Base-by-base conservation (phyloP, 2,888 invertebrate species). In the Gastrophysa polygoni region DNA sequence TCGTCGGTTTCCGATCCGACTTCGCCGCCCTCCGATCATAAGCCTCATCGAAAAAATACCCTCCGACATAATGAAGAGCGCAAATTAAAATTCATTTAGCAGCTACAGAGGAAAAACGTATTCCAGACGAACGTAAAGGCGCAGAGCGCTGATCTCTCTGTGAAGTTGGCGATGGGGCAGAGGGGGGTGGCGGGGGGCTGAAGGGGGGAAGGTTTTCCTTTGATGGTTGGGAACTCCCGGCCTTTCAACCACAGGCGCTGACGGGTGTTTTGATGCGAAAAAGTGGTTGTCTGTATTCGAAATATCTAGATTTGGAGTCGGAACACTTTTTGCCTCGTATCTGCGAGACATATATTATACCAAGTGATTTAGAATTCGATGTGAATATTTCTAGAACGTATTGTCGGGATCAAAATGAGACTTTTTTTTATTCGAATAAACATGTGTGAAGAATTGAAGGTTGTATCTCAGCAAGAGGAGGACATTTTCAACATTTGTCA, bases 61-160 rank as follows among this genome's bases (percentile, higher is more conserved):
- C 63, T 63, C 60, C 57, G 59, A 67, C 65, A 63, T 65, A 59
- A 67, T 64, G 67, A 67, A 69, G 64, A 71, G 68, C 68, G 48
- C 64, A 62, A 71, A 72, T 72, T 72, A 72, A 72, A 70, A 71
- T 72, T 72, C 71, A 71, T 71, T 71, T 69, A 66, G 63, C 57
- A 63, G 58, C 48, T 11, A 14, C 44, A 66, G 68, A 59, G 69
- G 59, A 70, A 71, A 72, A 71, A 68, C 69, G 70, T 68, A 68
- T 67, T 54, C 43, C 16, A 43, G 28, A 14, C 16, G 16, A 24
- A n/a, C n/a, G 8, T 8, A 18, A 52, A 8, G 11, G 10, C 32
- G 38, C 24, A n/a, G 38, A 18, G 52, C 20, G 38, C 43, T 34
- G 8, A 38, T 38, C 43, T 24, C 48, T 57, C 59, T 63, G 38